Percentiles rank a stretch among this genome's conserved stretches.
Conservation (phyloP, 2,113 vertebrate species). For the Nasalis larvatus region DNA sequence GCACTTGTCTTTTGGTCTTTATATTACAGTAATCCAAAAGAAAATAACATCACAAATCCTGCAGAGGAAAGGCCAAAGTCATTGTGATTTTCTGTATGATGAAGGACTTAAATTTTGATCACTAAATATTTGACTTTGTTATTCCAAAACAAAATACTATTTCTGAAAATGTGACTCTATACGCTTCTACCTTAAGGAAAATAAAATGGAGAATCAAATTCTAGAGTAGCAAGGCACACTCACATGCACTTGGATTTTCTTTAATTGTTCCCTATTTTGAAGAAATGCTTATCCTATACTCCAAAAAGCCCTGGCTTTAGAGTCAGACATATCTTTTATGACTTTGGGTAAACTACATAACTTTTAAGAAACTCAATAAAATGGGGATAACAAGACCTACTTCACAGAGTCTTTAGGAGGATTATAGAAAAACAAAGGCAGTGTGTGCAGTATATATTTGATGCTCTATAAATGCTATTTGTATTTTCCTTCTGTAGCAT, state of each 20-base stretch:
- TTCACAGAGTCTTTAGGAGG: conserved; percentile 1
- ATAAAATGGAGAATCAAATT: background rate
- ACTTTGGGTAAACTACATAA: background rate
- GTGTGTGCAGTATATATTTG: background rate
- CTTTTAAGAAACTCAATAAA: background rate
- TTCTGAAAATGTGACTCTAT: background rate
- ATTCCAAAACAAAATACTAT: background rate
- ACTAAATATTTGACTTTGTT: conserved; percentile 17
- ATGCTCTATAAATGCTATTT: background rate
- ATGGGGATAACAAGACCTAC: background rate
- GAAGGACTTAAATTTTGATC: background rate
- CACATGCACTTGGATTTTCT: background rate
- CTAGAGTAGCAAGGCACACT: background rate
- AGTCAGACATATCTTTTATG: background rate
- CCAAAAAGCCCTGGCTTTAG: background rate
- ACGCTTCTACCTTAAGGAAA: conserved; percentile 26
- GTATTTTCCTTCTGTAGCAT: background rate
- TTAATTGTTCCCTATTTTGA: background rate
- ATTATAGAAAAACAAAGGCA: background rate
- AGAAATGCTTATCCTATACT: background rate
- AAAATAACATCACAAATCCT: conserved; percentile 27
- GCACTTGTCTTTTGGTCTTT: conserved; percentile 9
- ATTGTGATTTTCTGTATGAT: background rate
- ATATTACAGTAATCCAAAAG: background rate
- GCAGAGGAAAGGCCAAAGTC: background rate